A percentile compares a stretch with the other conserved stretches of the same genome.
phyloP scores from a whole-genome alignment of 2,888 invertebrate species.

The Holacanthella duospinosa region DNA sequence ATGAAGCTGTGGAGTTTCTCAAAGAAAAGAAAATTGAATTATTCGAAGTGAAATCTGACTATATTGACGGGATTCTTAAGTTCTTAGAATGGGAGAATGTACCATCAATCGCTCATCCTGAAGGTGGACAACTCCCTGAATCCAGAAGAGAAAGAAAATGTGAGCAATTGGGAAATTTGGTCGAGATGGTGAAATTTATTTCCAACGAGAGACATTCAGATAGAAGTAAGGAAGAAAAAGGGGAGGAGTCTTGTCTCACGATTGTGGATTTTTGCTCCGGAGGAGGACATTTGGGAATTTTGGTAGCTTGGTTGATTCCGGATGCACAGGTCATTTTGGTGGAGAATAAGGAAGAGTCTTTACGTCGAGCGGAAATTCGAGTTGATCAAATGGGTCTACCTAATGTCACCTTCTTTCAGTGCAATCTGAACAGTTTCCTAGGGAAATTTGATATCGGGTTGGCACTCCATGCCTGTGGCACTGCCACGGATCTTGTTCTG shows the following conservation, averaged over 20 bases:
- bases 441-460: conserved; percentile 70
- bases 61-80: conserved; percentile 1
- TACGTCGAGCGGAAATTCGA: conserved; percentile 61
- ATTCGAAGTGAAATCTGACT: background rate
- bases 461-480: conserved; percentile 86
- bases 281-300: conserved; percentile 81
- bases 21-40: conserved; percentile 10
- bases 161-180: conserved; percentile 75
- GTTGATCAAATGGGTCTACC: conserved; percentile 54
- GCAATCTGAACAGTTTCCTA: conserved; percentile 80
- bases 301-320: conserved; percentile 69
- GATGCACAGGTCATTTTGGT: conserved; percentile 66
- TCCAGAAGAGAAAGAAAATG: conserved; percentile 64
- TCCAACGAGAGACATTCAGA: conserved; percentile 37
- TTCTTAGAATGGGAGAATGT: conserved; percentile 55
- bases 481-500: conserved; percentile 84
- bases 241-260: conserved; percentile 45
- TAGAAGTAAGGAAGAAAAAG: background rate
- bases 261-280: conserved; percentile 94
- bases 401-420: conserved; percentile 70
- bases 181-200: conserved; percentile 62
- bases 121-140: conserved; percentile 65
- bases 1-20: conserved; percentile 49
- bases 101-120: conserved; percentile 64
- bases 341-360: conserved; percentile 83